Base-by-base conservation (phyloP, 2,888 invertebrate species). In the Agapostemon virescens region DNA sequence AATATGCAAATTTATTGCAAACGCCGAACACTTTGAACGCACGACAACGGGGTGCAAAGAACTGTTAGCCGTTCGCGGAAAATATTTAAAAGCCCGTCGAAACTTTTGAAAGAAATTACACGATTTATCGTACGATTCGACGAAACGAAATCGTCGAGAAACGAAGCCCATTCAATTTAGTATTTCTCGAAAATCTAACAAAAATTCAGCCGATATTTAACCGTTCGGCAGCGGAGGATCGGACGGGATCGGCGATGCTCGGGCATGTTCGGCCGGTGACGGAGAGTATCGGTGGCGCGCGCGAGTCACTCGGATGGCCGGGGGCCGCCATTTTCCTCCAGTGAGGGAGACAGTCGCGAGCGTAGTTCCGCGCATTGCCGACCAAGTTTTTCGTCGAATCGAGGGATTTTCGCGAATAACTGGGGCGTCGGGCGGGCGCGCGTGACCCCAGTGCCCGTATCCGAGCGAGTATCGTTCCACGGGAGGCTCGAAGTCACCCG, bases 241-340 rank as follows among this genome's bases (percentile, higher is more conserved):
- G 85, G 66, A n/a, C 3, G 13, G 36, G n/a, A 68, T 84, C 89
- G 88, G 79, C n/a, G 36, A 64, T 36, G 30, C 7, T 86, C 88
- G 89, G 78, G 1, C 17, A 61, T 69, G 67, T 38, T 88, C 87
- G 87, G 86, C 71, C 77, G 83, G 81, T 76, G 85, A 89, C 91
- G 90, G 89, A 85, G 84, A 88, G 87, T 87, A 89, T 91, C 91
- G 90, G 88, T 87, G 90, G 89, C 90, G 90, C 91, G 91, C 91
- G 91, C 91, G 88, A 88, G 88, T 88, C 87, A 87, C 82, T 89
- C 89, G 89, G 88, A 81, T 79, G 87, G 87, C 88, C 90, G 91
- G 91, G 91, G 88, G 91, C 90, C 91, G 91, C 91, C 91, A 92
- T 92, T 92, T 92, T 92, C 90, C 89, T 92, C 89, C 89, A 90